These are phyloP conservation scores for Oscheius myriophilus DNA, from an alignment of 2,888 invertebrate genomes.

Conservation along the genomic window DNA sequence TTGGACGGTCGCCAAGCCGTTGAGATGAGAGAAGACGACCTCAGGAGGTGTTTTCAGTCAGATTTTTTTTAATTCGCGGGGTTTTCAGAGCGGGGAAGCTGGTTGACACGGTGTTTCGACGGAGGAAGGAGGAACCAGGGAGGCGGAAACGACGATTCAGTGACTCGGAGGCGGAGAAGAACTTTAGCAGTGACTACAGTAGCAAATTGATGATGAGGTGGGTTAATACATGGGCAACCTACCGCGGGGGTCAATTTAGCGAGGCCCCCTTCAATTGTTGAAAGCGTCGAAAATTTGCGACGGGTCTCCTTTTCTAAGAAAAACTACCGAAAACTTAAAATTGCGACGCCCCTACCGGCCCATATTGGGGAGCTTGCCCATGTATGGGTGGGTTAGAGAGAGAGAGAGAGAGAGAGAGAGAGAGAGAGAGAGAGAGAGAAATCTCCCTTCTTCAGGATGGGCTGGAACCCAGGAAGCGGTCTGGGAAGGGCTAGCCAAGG, in stretches of 20 bases:
- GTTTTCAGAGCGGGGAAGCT: constrained; percentile 42
- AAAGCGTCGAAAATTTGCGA: too few relatives aligned
- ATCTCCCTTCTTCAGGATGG: constrained; percentile 58
- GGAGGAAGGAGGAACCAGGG: background rate
- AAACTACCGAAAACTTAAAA: too few relatives aligned
- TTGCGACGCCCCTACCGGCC: too few relatives aligned
- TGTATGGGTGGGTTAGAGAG: too few relatives aligned
- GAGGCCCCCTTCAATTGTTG: too few relatives aligned
- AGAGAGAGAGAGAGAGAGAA: background rate
- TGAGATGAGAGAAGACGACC: constrained; percentile 72
- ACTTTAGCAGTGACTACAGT: constrained; percentile 16
- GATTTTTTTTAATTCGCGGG: constrained; percentile 4
- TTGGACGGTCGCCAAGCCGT: constrained; percentile 74
- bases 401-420: too few relatives aligned
- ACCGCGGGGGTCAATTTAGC: too few relatives aligned
- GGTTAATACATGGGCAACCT: too few relatives aligned
- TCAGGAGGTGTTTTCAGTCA: constrained; percentile 32
- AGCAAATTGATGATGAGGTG: constrained; percentile 22
- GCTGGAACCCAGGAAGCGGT: constrained; percentile 75
- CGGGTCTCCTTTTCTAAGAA: too few relatives aligned
- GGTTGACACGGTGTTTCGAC: constrained; percentile 39
- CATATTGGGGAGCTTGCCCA: too few relatives aligned
- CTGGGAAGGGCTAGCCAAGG: constrained; percentile 72
- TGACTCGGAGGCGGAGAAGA: constrained; percentile 37
- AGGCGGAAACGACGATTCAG: constrained; percentile 45